These are phyloP conservation scores for Zhengitettix transpicula DNA, from an alignment of 2,888 invertebrate genomes.

Conservation along the genomic window DNA sequence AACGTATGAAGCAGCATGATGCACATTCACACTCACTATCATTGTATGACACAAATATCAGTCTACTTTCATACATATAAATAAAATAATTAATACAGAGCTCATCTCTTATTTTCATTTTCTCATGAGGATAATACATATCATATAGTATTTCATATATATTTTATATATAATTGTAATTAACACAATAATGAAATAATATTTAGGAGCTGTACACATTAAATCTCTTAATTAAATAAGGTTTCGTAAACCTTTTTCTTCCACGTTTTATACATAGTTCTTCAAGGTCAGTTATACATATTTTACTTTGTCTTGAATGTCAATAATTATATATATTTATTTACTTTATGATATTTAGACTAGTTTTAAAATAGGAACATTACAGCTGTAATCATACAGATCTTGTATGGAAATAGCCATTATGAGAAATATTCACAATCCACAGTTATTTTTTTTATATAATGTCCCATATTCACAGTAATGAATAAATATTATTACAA, in stretches of 20 bases:
- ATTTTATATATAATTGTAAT: too few relatives aligned
- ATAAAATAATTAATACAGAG: slow-evolving; percentile 2
- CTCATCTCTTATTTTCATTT: too few relatives aligned
- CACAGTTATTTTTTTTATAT: background rate
- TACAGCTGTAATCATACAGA: slow-evolving; percentile 17
- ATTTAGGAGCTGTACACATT: too few relatives aligned
- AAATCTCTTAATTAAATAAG: too few relatives aligned
- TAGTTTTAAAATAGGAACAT: slow-evolving; percentile 36
- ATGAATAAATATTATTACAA: slow-evolving; percentile 7
- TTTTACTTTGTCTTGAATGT: too few relatives aligned
- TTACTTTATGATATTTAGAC: slow-evolving; percentile 17
- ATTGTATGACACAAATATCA: background rate
- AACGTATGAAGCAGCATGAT: background rate
- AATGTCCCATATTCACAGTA: background rate
- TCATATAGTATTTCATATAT: too few relatives aligned
- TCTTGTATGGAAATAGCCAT: slow-evolving; percentile 6
- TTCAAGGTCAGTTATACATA: too few relatives aligned
- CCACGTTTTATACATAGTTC: too few relatives aligned
- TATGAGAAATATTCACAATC: slow-evolving; percentile 6
- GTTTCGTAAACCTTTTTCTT: too few relatives aligned
- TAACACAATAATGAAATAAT: too few relatives aligned
- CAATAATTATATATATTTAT: too few relatives aligned
- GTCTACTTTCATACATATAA: slow-evolving; percentile 3
- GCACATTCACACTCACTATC: background rate
- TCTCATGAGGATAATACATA: too few relatives aligned